Base-by-base conservation (phyloP, 2,888 invertebrate genomes). In the Lysandra coridon region DNA sequence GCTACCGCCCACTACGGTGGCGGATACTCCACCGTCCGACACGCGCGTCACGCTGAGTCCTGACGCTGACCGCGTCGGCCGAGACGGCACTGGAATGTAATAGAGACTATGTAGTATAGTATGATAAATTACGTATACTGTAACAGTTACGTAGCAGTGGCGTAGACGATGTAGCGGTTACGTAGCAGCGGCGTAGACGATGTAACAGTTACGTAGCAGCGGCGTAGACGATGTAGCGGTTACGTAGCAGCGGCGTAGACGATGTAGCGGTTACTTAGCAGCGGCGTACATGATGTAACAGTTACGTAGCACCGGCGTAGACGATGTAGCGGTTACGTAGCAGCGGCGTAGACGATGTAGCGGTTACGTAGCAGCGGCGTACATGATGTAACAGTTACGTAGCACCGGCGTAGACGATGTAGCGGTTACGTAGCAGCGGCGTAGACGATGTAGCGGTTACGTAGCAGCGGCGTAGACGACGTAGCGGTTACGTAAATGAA, bases 11-110 rank as follows among this genome's bases (percentile, higher is more conserved):
- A 96, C 93, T 80, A 95, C 96, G 84, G 96, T 94, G 12, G 95
- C 96, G 80, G 96, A 95, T 53, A 96, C 95, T 83, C 95, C 94
- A 73, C 95, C 92, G 80, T 96, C 96, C 76, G 95, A 92, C 79
- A 96, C 94, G 33, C 95, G 93, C 4, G 96, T 95, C 82, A 97
- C 89, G 88, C 97, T 96, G 80, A 96, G 93, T 57, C 97, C 96
- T 49, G 97, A 97, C 64, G 96, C 95, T 64, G 97, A 96, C 85
- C 97, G 96, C 80, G 97, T 96, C 80, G 97, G 96, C 80, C 97
- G 96, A 75, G 97, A 96, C 33, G 97, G 96, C 81, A 96, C 97
- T 96, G 80, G 3, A 30, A 37, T 60, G 6, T 10, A 30, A 49
- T 23, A 5, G 17, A 37, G 33, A 37, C 69, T 10, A 30, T 62